These are phyloP conservation scores for Syngnathus typhle DNA, from an alignment of 2,113 vertebrate species.

Conservation along the genomic window DNA sequence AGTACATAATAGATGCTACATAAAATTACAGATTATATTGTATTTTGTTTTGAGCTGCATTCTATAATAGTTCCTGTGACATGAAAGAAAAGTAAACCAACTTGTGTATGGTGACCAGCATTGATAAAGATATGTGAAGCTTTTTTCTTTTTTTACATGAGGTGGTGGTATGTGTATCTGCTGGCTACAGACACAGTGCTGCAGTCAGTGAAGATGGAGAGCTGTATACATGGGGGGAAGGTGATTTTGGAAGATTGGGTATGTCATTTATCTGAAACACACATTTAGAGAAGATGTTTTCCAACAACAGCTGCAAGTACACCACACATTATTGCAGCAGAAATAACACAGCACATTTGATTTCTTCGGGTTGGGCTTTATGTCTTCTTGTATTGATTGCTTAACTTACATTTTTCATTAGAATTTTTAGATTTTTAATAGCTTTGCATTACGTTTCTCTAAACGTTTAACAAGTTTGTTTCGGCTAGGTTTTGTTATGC, in stretches of 20 bases:
- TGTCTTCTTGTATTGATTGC: too few relatives aligned
- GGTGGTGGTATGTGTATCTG: constrained; percentile 79
- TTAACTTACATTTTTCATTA: too few relatives aligned
- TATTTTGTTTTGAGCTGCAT: too few relatives aligned
- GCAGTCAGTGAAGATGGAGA: constrained; percentile 77
- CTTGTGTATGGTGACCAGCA: background rate
- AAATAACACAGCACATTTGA: background rate
- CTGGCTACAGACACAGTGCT: constrained; percentile 78
- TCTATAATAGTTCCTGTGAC: background rate
- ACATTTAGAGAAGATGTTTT: background rate
- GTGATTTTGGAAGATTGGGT: constrained; percentile 77
- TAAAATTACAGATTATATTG: background rate
- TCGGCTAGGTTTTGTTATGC: too few relatives aligned
- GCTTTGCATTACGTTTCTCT: too few relatives aligned
- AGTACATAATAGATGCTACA: background rate
- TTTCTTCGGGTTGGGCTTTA: background rate
- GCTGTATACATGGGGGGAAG: constrained; percentile 78
- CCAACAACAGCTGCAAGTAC: background rate
- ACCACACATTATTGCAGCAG: background rate
- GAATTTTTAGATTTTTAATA: too few relatives aligned
- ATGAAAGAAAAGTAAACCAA: background rate
- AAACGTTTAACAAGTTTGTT: too few relatives aligned
- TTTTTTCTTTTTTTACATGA: constrained; percentile 21
- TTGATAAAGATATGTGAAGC: background rate
- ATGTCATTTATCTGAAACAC: background rate